A percentile compares a stretch with the other conserved stretches of the same genome.
Evolutionary conservation across 2,888 invertebrate species (phyloP).

Genomic region (Siphonodentalium dalli): DNA sequence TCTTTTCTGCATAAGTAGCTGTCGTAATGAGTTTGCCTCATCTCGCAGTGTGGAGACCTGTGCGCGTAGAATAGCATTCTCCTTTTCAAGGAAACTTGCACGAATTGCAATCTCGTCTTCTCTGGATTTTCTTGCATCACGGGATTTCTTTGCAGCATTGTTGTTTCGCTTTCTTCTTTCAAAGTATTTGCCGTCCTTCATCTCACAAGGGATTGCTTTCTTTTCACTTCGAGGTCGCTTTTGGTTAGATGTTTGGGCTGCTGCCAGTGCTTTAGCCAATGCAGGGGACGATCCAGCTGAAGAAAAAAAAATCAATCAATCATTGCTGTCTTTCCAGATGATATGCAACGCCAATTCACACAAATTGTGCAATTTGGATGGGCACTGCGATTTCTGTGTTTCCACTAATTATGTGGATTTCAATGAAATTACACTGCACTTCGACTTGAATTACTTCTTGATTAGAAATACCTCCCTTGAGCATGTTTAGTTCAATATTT

Average conservation of each 20-base stretch:
- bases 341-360: too few relatives aligned
- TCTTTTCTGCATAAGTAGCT: conserved; percentile 71
- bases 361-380: too few relatives aligned
- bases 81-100: conserved; percentile 84
- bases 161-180: conserved; percentile 87
- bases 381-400: too few relatives aligned
- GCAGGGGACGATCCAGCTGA: conserved; percentile 36
- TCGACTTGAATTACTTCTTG: too few relatives aligned
- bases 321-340: too few relatives aligned
- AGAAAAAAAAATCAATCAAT: too few relatives aligned
- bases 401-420: too few relatives aligned
- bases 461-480: too few relatives aligned
- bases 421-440: too few relatives aligned
- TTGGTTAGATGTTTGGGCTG: conserved; percentile 43
- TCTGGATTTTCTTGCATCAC: conserved; percentile 84
- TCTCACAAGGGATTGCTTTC: conserved; percentile 83
- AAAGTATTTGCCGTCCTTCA: conserved; percentile 89
- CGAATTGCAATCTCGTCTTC: conserved; percentile 89
- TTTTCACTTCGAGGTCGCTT: conserved; percentile 58
- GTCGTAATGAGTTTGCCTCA: conserved; percentile 77
- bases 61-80: conserved; percentile 84
- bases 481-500: too few relatives aligned
- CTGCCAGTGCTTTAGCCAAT: conserved; percentile 46
- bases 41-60: conserved; percentile 82
- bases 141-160: conserved; percentile 88